phyloP scores from a whole-genome alignment of 1,140 invertebrate species.

The Neodiprion virginianus region DNA sequence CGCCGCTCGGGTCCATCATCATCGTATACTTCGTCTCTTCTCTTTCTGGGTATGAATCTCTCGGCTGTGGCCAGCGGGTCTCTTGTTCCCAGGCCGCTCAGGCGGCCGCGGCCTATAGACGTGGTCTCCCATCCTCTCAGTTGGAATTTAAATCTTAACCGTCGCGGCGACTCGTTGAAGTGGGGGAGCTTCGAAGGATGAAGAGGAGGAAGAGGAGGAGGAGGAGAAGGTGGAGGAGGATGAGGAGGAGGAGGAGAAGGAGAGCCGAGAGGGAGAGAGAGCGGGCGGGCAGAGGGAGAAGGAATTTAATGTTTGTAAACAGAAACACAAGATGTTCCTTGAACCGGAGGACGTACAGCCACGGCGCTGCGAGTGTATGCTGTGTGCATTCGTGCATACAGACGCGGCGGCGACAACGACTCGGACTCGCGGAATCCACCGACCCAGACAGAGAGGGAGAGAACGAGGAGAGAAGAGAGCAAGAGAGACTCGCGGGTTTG shows the following conservation, averaged over 20 bases:
- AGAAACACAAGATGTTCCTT: constrained; percentile 29
- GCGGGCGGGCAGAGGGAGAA: constrained; percentile 8
- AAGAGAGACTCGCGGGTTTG: neutral
- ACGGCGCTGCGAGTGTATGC: neutral
- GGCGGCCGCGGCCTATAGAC: neutral
- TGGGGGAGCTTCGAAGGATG: neutral
- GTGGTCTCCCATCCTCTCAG: constrained; percentile 3
- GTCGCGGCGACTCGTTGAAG: constrained; percentile 35
- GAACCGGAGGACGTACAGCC: neutral
- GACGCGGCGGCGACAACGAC: neutral
- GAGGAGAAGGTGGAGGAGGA: neutral
- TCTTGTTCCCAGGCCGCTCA: neutral
- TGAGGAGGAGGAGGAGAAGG: neutral
- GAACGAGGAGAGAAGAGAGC: neutral
- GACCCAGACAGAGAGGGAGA: too few relatives aligned
- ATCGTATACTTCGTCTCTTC: too few relatives aligned
- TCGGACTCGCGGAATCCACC: constrained; percentile 3
- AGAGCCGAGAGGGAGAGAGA: constrained; percentile 9
- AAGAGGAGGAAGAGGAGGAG: neutral
- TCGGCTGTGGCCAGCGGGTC: neutral
- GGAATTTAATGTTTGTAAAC: constrained; percentile 44
- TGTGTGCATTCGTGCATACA: neutral
- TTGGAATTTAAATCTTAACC: constrained; percentile 58
- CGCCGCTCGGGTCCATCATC: neutral
- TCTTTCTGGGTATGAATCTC: neutral